Conservation (phyloP, 2,797 vertebrate species). For the Nannoperca australis region DNA sequence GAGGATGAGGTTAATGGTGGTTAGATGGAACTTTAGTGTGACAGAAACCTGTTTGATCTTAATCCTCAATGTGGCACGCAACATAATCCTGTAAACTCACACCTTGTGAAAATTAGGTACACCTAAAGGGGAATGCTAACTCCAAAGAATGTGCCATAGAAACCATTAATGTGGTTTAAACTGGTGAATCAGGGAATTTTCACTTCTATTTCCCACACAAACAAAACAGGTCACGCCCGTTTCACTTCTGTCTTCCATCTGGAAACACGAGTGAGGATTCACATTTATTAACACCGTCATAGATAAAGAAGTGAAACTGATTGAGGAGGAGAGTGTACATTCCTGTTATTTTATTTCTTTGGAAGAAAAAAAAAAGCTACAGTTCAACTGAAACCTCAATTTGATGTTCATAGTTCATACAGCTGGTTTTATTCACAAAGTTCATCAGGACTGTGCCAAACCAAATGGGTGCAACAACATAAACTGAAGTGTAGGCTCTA, state of each 20-base stretch:
- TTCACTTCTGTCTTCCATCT: conserved; percentile 47
- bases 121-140: background rate
- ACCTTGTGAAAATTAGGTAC: conserved; percentile 27
- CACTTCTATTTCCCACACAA: conserved; percentile 32
- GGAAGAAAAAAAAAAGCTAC: background rate
- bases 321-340: background rate
- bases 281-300: background rate
- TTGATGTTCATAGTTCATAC: background rate
- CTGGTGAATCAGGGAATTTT: conserved; percentile 22
- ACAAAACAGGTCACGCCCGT: conserved; percentile 4
- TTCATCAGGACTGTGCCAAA: background rate
- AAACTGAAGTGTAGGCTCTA: background rate
- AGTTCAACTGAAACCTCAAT: background rate
- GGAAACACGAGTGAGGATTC: background rate
- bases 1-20: conserved; percentile 40
- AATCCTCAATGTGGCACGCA: conserved; percentile 35
- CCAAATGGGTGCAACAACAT: background rate
- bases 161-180: background rate
- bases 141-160: background rate
- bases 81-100: conserved; percentile 55
- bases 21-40: conserved; percentile 32
- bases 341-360: conserved; percentile 3
- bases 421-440: conserved; percentile 8
- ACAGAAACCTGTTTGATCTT: conserved; percentile 63
- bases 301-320: conserved; percentile 37